phyloP scores from a whole-genome alignment of 1,140 invertebrate species.

The Phocides pigmalion region DNA sequence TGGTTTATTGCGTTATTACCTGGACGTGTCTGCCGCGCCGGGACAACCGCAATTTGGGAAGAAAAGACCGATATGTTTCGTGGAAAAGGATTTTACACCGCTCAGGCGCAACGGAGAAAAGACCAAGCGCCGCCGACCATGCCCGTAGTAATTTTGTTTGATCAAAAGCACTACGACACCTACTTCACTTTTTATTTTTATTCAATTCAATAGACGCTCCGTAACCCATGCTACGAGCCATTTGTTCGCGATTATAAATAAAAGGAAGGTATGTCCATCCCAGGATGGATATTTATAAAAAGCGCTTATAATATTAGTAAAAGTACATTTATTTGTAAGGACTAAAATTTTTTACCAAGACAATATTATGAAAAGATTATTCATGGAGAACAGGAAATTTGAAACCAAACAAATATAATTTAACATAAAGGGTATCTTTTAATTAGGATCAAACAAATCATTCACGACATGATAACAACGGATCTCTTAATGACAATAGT shows the following conservation, averaged over 20 bases:
- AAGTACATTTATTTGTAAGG: too few species aligned
- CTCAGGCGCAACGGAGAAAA: constrained; percentile 57
- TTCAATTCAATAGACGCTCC: constrained; percentile 64
- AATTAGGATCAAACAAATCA: too few species aligned
- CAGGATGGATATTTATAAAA: too few species aligned
- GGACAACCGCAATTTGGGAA: constrained; percentile 78
- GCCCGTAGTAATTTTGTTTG: constrained; percentile 74
- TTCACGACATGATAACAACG: too few species aligned
- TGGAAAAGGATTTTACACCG: constrained; percentile 76
- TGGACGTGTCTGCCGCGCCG: constrained; percentile 77
- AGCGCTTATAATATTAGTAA: too few species aligned
- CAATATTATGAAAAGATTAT: too few species aligned
- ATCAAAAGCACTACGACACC: constrained; percentile 69
- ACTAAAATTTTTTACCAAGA: too few species aligned
- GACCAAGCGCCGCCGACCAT: constrained; percentile 52
- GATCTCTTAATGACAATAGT: too few species aligned
- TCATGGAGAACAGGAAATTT: too few species aligned
- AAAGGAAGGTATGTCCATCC: too few species aligned
- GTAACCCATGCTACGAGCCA: constrained; percentile 39
- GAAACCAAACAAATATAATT: too few species aligned
- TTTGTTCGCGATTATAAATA: constrained; percentile 44
- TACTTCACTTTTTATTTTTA: constrained; percentile 71
- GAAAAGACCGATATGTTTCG: constrained; percentile 79
- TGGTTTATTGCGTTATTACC: constrained; percentile 84
- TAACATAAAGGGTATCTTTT: too few species aligned